These are phyloP conservation scores for Myathropa florea DNA, from an alignment of 2,888 invertebrate genomes.

Conservation along the genomic window DNA sequence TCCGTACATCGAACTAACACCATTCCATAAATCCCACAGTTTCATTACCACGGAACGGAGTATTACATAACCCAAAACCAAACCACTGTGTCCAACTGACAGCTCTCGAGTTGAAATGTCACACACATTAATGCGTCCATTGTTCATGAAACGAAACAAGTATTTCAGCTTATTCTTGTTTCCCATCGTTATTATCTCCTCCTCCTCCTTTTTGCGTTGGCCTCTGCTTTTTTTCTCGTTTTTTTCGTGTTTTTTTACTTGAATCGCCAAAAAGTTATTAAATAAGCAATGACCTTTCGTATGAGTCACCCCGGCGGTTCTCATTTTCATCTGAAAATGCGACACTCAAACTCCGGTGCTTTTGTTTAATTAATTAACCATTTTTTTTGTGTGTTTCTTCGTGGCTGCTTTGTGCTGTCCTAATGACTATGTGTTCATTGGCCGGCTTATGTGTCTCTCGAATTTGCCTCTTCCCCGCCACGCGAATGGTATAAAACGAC, in stretches of 20 bases:
- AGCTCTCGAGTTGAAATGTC: conserved; percentile 5
- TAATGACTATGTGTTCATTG: neutral
- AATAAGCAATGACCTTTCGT: conserved; percentile 54
- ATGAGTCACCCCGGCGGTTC: conserved; percentile 27
- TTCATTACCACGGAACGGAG: neutral
- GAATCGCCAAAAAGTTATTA: conserved; percentile 23
- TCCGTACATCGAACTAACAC: neutral
- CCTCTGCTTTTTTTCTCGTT: neutral
- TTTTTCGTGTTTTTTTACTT: too few relatives aligned
- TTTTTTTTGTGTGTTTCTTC: neutral
- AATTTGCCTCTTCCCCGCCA: neutral
- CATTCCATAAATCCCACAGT: neutral
- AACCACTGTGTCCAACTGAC: neutral
- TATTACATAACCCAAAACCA: neutral
- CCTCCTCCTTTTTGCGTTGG: neutral
- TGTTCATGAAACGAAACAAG: neutral
- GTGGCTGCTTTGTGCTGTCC: neutral
- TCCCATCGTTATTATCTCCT: neutral
- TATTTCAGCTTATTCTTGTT: neutral
- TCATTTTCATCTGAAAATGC: neutral
- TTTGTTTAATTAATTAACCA: neutral
- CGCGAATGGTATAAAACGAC: neutral
- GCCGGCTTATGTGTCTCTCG: neutral
- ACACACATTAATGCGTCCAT: conserved; percentile 9
- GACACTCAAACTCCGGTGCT: neutral